Evolutionary conservation across 2,888 invertebrate genomes (phyloP).

Genomic region (Patella pellucida): DNA sequence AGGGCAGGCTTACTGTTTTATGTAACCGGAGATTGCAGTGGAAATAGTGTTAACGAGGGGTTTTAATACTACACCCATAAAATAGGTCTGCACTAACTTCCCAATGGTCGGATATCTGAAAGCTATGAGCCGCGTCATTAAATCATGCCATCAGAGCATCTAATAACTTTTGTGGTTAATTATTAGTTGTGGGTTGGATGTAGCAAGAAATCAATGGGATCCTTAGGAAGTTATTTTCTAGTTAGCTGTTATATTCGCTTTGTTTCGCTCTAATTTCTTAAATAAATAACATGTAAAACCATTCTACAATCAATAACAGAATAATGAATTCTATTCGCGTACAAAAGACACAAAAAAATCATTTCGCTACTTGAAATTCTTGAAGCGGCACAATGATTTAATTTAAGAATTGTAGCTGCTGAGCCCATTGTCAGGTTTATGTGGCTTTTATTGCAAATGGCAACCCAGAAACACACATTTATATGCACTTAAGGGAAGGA

Average conservation of each 20-base stretch:
- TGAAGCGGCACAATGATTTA: constrained; percentile 3
- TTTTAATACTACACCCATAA: no score
- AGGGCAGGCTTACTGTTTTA: no score
- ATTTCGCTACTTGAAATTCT: background rate
- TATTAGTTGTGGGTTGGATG: no score
- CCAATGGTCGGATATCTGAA: no score
- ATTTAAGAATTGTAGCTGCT: constrained; percentile 1
- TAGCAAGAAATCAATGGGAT: no score
- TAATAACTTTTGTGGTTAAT: no score
- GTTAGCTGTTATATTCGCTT: constrained; percentile 6
- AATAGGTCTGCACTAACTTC: no score
- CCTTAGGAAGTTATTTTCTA: constrained; percentile 1
- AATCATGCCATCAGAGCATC: no score
- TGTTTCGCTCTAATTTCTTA: constrained; percentile 4
- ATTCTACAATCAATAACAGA: background rate
- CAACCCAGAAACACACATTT: background rate
- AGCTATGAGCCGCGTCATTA: no score
- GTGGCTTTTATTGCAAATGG: background rate
- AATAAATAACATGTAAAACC: constrained; percentile 7
- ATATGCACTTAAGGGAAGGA: no score
- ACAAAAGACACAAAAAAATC: background rate
- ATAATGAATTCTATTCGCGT: constrained; percentile 7
- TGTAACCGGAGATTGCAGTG: no score
- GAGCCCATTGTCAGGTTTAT: background rate
- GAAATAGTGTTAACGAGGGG: no score